Evolutionary conservation across 2,888 invertebrate species (phyloP), one percentile per base, ranked within the genome.

Genomic region (Meloe dianella): DNA sequence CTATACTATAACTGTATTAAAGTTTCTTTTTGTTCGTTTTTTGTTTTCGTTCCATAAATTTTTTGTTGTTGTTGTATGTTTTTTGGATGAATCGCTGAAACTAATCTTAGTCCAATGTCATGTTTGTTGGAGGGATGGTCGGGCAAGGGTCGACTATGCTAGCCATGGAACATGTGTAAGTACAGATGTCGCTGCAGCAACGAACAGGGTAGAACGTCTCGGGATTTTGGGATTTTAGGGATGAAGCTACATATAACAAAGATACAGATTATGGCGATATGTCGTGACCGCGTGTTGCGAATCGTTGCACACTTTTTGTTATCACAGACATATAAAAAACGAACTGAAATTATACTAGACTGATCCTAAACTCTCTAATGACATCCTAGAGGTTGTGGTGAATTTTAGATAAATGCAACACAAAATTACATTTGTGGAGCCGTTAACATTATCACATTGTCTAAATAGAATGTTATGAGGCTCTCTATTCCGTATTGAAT

Each of bases 181-280:
- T 71, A 69, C 69, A 71, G 69, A 69, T 71, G 71, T 71, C 71
- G 69, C 67, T 67, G 68, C 66, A 66, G 61, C 56, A 61, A 66
- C 62, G 59, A 63, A 57, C 66, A 64, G 63, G 54, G 60, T 60
- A 63, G 63, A 65, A 64, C 68, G 68, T 68, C 66, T 67, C 70
- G 68, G 71, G 70, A 71, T 71, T 71, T 71, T 64, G 63, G 66
- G 71, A 70, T 69, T 71, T 69, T 41, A 51, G 51, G 71, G 66
- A 63, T 67, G 67, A 63, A 69, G 63, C 69, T 65, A 67, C 68
- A 67, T 69, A 66, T 72, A 74, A 75, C 76, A 76, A 76, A 75
- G 76, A 74, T 74, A 66, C 70, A 75, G 77, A 77, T 77, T 75
- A 77, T 75, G 71, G 73, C 74, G 77, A 75, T 77, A 77, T 75